These are phyloP conservation scores for Drosophila mayri DNA, from an alignment of 1,140 invertebrate species.

Conservation along the genomic window DNA sequence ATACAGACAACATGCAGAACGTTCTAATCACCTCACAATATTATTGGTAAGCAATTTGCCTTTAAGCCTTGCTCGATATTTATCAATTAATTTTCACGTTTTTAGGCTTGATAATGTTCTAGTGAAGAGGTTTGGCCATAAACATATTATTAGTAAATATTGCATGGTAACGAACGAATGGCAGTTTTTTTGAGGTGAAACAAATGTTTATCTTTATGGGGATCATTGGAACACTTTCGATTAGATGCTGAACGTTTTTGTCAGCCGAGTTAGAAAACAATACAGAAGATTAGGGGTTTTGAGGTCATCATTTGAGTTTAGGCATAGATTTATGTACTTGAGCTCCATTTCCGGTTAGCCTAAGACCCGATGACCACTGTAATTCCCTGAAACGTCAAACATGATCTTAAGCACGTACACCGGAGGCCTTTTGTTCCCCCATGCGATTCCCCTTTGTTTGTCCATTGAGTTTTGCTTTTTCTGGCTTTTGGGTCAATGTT, in stretches of 20 bases:
- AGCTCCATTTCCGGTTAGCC: slow-evolving; percentile 15
- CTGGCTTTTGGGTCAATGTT: slow-evolving; percentile 41
- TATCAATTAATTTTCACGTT: neutral
- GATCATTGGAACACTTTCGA: slow-evolving; percentile 4
- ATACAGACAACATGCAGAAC: slow-evolving; percentile 57
- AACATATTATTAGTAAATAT: neutral
- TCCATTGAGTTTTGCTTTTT: slow-evolving; percentile 8
- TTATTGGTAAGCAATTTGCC: slow-evolving; percentile 60
- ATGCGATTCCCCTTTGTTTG: slow-evolving; percentile 19
- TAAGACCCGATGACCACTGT: neutral
- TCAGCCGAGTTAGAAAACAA: slow-evolving; percentile 14
- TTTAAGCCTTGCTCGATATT: neutral
- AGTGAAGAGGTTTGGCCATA: neutral
- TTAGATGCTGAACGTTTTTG: slow-evolving; percentile 36
- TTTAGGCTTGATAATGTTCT: slow-evolving; percentile 4
- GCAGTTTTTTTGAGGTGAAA: neutral
- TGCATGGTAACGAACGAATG: slow-evolving; percentile 15
- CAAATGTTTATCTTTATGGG: slow-evolving; percentile 25
- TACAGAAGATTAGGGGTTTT: no score
- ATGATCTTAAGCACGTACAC: slow-evolving; percentile 61
- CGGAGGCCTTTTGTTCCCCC: slow-evolving; percentile 5
- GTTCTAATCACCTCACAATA: slow-evolving; percentile 61
- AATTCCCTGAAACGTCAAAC: slow-evolving; percentile 17
- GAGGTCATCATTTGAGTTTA: no score
- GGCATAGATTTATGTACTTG: no score